Conservation (phyloP, 2,888 invertebrate genomes). For the Meiosimyza platycephala region DNA sequence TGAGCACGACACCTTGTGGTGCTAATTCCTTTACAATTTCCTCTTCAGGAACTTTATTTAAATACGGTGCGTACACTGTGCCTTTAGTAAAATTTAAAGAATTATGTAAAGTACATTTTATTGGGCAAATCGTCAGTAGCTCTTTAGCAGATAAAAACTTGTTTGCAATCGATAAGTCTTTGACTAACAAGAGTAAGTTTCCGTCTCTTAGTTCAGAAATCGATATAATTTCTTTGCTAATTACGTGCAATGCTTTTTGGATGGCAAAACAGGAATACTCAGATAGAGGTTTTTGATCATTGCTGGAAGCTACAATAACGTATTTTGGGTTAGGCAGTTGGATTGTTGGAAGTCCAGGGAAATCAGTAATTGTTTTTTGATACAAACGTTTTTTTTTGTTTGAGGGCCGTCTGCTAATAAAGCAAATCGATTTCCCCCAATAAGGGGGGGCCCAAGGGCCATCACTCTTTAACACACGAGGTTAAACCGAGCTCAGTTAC, state of each 20-base stretch:
- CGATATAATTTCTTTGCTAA: constrained; percentile 21
- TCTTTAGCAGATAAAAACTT: constrained; percentile 29
- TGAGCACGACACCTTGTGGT: constrained; percentile 31
- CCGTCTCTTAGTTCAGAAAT: constrained; percentile 27
- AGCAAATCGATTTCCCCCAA: constrained; percentile 16
- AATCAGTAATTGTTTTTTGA: not conserved
- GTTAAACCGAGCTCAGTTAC: no score
- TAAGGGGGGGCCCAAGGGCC: constrained; percentile 24
- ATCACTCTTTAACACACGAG: no score
- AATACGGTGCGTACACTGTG: constrained; percentile 37
- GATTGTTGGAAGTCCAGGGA: not conserved
- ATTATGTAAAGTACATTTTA: constrained; percentile 31
- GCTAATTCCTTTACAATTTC: constrained; percentile 39
- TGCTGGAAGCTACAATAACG: not conserved
- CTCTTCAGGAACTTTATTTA: not conserved
- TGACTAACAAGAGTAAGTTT: constrained; percentile 21
- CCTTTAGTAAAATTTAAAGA: constrained; percentile 31
- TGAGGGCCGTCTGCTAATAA: not conserved
- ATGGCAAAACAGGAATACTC: constrained; percentile 31
- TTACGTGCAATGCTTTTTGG: constrained; percentile 18
- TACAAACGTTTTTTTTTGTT: constrained; percentile 15
- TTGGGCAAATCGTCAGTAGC: constrained; percentile 29
- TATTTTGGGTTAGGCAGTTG: not conserved
- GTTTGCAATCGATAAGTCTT: constrained; percentile 21
- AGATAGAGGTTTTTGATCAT: constrained; percentile 11